Percentiles rank a stretch among this genome's conserved stretches.
These are phyloP conservation scores for Reticulitermes speratus DNA, from an alignment of 1,140 invertebrate species.

Conservation along the genomic window DNA sequence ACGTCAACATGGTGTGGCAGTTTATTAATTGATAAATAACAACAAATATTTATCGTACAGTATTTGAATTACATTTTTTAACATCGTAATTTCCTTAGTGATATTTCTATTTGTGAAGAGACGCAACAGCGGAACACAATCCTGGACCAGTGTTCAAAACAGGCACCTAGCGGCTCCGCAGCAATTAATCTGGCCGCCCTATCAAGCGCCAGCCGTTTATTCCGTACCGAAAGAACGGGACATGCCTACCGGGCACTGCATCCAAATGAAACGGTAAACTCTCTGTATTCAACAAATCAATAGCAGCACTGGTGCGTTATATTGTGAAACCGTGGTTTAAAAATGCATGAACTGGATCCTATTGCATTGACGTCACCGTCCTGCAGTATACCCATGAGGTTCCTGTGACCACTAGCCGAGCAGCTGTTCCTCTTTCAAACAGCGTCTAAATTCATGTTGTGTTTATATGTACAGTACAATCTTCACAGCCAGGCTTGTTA, in stretches of 20 bases:
- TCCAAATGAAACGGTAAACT: neutral
- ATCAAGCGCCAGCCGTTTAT: neutral
- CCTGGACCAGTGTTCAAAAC: neutral
- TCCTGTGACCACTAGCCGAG: neutral
- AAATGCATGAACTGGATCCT: constrained; percentile 10
- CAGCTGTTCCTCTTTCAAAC: neutral
- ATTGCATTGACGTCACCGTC: neutral
- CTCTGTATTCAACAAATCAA: neutral
- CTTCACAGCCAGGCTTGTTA: too few relatives aligned
- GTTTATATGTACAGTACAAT: too few relatives aligned
- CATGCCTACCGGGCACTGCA: neutral
- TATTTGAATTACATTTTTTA: too few relatives aligned
- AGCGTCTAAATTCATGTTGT: too few relatives aligned
- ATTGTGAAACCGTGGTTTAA: constrained; percentile 7
- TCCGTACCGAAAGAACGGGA: neutral
- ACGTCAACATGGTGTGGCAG: too few relatives aligned
- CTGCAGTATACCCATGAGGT: neutral
- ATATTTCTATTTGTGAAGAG: too few relatives aligned
- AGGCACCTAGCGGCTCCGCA: neutral
- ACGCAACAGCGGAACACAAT: too few relatives aligned
- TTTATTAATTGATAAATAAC: too few relatives aligned
- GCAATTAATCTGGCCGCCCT: neutral
- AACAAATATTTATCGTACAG: too few relatives aligned
- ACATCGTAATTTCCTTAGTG: too few relatives aligned
- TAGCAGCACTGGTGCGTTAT: neutral